Base-by-base conservation (phyloP, 2,888 invertebrate genomes). In the Hipparchia semele region DNA sequence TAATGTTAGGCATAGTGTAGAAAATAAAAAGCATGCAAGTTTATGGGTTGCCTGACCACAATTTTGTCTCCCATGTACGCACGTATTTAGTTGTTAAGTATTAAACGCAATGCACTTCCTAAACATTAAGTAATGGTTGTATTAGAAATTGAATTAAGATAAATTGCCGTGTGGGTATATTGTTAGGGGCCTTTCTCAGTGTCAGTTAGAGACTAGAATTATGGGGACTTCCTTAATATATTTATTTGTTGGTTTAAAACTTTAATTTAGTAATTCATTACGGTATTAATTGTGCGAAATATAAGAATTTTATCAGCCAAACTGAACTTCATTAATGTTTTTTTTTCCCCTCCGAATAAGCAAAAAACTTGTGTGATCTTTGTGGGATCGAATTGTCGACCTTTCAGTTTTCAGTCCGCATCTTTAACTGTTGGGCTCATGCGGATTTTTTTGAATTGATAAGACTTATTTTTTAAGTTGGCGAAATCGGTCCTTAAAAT, bases 91-190 rank as follows among this genome's bases (percentile, higher is more conserved):
- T 80, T 80, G 81, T 84, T 84, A 79, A 78, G 79, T 80, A 84
- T 86, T 86, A 82, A 86, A 84, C 81, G 82, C 83, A 84, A 81
- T 82, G 78, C 81, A 84, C 83, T 84, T 83, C 83, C 83, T 81
- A 82, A 82, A 80, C 79, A 78, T 78, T 80, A 80, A 77, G 75
- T 74, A 78, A 79, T 78, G 76, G 76, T 83, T 80, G 83, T 82
- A 85, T 87, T 87, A 87, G 88, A 86, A 89, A 86, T 85, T 86
- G 88, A 88, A 86, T 87, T 81, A 80, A 86, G 88, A 88, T 78
- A 73, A 77, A 78, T 75, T 69, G 73, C 73, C 69, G 76, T 71
- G 74, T 74, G 74, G 74, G 76, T 74, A 71, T 71, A 74, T 74
- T 74, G 76, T 76, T 76, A 72, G 69, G 71, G 69, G 71, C 67